Conservation (phyloP, 2,888 invertebrate species). For the Acronicta aceris region DNA sequence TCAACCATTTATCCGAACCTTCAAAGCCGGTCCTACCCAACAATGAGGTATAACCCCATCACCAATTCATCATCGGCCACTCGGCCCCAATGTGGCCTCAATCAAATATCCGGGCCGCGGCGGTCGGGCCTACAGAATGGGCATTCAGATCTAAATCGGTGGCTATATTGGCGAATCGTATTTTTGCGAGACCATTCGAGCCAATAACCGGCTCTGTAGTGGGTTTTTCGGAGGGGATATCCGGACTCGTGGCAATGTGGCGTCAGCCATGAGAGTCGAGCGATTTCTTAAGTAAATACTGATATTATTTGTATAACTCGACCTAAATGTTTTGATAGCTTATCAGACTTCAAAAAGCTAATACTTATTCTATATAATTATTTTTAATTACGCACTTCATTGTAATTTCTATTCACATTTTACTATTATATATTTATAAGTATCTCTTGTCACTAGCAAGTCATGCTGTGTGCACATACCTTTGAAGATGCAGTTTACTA, state of each 20-base stretch:
- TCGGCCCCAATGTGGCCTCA: slow-evolving; percentile 51
- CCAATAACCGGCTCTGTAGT: slow-evolving; percentile 74
- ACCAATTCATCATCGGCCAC: slow-evolving; percentile 47
- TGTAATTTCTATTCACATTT: no score
- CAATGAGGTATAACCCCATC: slow-evolving; percentile 33
- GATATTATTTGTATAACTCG: no score
- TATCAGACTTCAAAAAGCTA: no score
- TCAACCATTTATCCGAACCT: slow-evolving; percentile 5
- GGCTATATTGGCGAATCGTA: slow-evolving; percentile 72
- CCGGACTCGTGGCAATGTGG: slow-evolving; percentile 55
- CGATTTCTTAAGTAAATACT: slow-evolving; percentile 10
- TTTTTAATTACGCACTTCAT: no score
- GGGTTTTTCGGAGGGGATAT: slow-evolving; percentile 70
- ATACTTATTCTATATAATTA: no score
- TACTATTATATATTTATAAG: no score
- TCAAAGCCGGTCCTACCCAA: no score
- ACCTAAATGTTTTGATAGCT: no score
- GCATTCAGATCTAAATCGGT: slow-evolving; percentile 77
- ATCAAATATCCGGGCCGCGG: slow-evolving; percentile 67
- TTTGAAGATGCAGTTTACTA: no score
- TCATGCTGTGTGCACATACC: no score
- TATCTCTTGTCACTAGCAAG: no score
- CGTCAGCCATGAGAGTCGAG: slow-evolving; percentile 27
- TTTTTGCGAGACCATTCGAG: slow-evolving; percentile 73
- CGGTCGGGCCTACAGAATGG: slow-evolving; percentile 68